Evolutionary conservation across 2,888 invertebrate species (phyloP), one percentile per base, ranked within the genome.

Genomic region (Orchesellides sinensis): DNA sequence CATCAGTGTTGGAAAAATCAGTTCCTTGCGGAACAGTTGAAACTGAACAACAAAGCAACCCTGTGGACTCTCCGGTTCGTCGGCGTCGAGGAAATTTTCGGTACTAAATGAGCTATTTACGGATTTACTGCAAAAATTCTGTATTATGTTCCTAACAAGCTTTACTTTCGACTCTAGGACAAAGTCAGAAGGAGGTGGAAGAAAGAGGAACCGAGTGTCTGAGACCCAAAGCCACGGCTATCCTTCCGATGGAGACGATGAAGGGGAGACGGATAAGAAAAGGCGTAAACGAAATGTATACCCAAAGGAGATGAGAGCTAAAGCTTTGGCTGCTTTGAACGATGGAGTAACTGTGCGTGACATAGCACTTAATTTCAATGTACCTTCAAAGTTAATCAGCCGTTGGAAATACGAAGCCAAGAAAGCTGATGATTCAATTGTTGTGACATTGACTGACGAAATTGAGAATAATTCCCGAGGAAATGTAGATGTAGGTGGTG

Each of bases 391-490:
- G n/a, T 8, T 29, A 14, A 27, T 61, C 12, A 29, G 59, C n/a
- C 59, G 59, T 2, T 61, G 59, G 59, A 61, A 61, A 14, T 61
- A 29, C 17, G 49, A 49, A 49, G 49, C 49, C 2, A 19, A 49
- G 19, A 49, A 49, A 19, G 19, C 49, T n/a, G 29, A 29, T 4
- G 21, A 54, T 12, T 12, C 54, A 17, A 21, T 17, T 12, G 21
- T 54, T n/a, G 1, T 21, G 19, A 54, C n/a, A 2, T 21, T 54
- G 54, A 19, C n/a, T 12, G 35, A 35, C 12, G 35, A 35, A 8
- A 8, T 35, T 5, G 35, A 12, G 5, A 35, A 35, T 12, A 35
- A 5, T 35, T 5, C 35, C 5, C 12, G 35, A 35, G 5, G 35
- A 35, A 35, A 35, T 35, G 5, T 5, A 35, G 12, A 35, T 35